Evolutionary conservation across 2,113 vertebrate genomes (phyloP).

Genomic region (Struthidea cinerea): DNA sequence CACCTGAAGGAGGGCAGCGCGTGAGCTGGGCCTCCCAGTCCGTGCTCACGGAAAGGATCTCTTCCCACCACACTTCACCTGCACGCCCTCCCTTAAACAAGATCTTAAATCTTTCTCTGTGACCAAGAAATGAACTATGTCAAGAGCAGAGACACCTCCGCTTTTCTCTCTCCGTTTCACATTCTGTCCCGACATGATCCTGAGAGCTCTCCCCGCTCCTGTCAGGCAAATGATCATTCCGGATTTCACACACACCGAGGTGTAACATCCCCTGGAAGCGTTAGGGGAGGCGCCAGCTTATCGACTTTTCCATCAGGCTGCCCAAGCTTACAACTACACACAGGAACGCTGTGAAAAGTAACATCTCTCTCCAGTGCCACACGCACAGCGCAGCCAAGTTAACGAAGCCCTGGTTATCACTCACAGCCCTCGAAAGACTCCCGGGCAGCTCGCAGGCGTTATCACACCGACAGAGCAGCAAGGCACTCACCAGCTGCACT

Average conservation of each 20-base stretch:
- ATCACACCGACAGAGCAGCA: neutral
- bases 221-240: neutral
- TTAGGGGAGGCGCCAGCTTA: neutral
- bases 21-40: neutral
- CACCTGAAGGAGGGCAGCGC: conserved; percentile 71
- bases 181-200: neutral
- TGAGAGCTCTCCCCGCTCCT: neutral
- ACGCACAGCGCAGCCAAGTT: too few species aligned
- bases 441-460: neutral
- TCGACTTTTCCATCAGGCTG: neutral
- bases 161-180: neutral
- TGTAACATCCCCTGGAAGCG: neutral
- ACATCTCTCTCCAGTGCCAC: neutral
- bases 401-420: neutral
- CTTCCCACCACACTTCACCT: neutral
- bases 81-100: neutral
- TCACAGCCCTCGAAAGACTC: neutral
- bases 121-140: neutral
- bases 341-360: neutral
- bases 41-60: fast-evolving
- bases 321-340: neutral
- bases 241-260: neutral
- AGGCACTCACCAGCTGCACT: too few species aligned
- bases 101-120: neutral
- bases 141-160: neutral